A percentile compares a stretch with the other conserved stretches of the same genome.
Evolutionary conservation across 1,140 invertebrate genomes (phyloP).

Genomic region (Bombyx mori): DNA sequence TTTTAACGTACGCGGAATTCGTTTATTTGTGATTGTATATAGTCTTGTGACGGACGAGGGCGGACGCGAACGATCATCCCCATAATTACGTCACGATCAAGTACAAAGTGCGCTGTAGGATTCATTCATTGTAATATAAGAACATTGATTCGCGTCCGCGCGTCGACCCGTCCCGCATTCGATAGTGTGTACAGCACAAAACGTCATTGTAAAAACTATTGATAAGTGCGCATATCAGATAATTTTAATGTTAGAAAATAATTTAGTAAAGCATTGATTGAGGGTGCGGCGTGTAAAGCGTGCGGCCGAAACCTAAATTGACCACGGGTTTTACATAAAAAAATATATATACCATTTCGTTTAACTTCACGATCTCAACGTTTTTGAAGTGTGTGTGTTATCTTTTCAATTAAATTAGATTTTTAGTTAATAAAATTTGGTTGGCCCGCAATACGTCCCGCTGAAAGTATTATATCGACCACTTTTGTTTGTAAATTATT

Average conservation of each 20-base stretch:
- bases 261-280: conserved; percentile 29
- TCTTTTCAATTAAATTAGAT: no score
- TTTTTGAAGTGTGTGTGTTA: no score
- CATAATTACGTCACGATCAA: conserved; percentile 28
- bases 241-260: conserved; percentile 55
- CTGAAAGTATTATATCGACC: no score
- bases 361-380: no score
- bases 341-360: no score
- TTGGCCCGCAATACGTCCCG: no score
- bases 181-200: conserved; percentile 65
- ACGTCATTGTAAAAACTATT: conserved; percentile 61
- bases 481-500: no score
- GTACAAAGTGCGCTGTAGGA: conserved; percentile 27
- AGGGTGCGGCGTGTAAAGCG: conserved; percentile 12
- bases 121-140: conserved; percentile 18
- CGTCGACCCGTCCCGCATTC: conserved; percentile 18
- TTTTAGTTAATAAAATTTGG: no score
- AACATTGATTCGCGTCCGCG: conserved; percentile 22
- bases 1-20: conserved; percentile 25
- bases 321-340: no score
- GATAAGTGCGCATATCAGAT: conserved; percentile 67
- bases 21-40: conserved; percentile 57
- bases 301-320: conserved; percentile 5
- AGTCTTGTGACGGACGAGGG: conserved; percentile 16
- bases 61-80: conserved; percentile 10